Evolutionary conservation across 2,797 vertebrate species (phyloP), one percentile per base, ranked within the genome.

Genomic region (Morus bassanus): DNA sequence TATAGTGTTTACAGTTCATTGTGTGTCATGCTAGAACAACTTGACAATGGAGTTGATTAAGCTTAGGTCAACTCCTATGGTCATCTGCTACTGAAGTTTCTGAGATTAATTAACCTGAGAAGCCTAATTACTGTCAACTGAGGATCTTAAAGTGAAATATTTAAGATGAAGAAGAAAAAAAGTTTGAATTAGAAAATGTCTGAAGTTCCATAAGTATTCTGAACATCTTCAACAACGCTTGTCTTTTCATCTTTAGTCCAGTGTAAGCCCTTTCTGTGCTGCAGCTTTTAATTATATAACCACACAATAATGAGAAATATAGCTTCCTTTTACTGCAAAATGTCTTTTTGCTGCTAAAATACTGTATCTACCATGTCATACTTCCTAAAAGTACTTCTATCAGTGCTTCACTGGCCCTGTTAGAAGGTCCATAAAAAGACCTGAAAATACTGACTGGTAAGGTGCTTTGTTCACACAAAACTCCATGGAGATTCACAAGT

Each of bases 91-190:
- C 54, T 86, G 39, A 90, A 76, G 10, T 51, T 88, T 64, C 61
- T 80, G 78, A 83, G 57, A 85, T 83, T 85, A 92, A 93, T 92
- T 94, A 88, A 85, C 37, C n/a, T 81, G 54, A 81, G 24, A 91
- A 84, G 27, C 28, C 51, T 86, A 91, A 84, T 92, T 81, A 63
- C 51, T 88, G 54, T 84, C 63, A 75, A 10, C 27, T 85, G 28
- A 84, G 22, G 24, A 60, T 75, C 17, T 95, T 76, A n/a, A 37
- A 89, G 24, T 53, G 48, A 91, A 81, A 56, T 57, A 57, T 74
- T 84, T 41, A 75, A 43, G 37, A 93, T 7, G 51, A 69, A 82
- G 22, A 77, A 77, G 22, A 28, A 73, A 76, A 85, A 85, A 65
- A 69, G 4, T 1, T 57, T 70, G 51, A 92, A 68, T 69, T 59